These are phyloP conservation scores for Atopsyche davidsoni DNA, from an alignment of 1,140 invertebrate species.

Conservation along the genomic window DNA sequence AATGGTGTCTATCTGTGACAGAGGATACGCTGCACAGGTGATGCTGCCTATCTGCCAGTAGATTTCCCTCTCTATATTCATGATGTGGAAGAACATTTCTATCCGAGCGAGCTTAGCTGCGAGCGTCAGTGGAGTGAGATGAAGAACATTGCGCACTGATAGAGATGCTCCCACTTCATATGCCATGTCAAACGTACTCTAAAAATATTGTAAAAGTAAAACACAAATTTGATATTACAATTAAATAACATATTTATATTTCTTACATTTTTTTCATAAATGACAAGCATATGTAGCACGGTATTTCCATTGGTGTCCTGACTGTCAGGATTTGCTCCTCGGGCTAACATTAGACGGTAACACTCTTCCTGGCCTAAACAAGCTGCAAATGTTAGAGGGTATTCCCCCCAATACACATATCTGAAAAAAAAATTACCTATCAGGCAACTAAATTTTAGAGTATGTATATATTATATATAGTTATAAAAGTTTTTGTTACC, in stretches of 20 bases:
- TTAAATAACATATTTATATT: constrained; percentile 14
- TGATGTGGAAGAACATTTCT: constrained; percentile 93
- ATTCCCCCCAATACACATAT: constrained; percentile 98
- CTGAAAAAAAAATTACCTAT: constrained; percentile 46
- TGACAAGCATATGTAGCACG: constrained; percentile 93
- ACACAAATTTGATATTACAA: background rate
- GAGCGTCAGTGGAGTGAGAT: constrained; percentile 88
- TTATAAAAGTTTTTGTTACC: constrained; percentile 50
- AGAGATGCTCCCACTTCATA: constrained; percentile 86
- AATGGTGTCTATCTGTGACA: constrained; percentile 95
- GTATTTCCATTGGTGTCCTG: constrained; percentile 98
- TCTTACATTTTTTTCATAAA: constrained; percentile 86
- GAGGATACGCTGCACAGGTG: constrained; percentile 92
- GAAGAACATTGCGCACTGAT: constrained; percentile 76
- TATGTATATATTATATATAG: constrained; percentile 2
- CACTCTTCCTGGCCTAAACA: constrained; percentile 96
- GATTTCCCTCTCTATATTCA: constrained; percentile 90
- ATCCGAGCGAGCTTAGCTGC: constrained; percentile 88
- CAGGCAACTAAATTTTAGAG: constrained; percentile 2
- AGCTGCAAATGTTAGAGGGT: constrained; percentile 92
- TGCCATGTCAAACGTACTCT: constrained; percentile 92
- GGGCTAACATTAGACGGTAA: constrained; percentile 86
- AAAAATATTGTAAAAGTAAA: constrained; percentile 28
- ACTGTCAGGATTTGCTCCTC: constrained; percentile 89
- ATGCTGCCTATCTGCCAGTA: constrained; percentile 96